These are phyloP conservation scores for Anarsia innoxiella DNA, from an alignment of 2,888 invertebrate genomes.

Conservation along the genomic window DNA sequence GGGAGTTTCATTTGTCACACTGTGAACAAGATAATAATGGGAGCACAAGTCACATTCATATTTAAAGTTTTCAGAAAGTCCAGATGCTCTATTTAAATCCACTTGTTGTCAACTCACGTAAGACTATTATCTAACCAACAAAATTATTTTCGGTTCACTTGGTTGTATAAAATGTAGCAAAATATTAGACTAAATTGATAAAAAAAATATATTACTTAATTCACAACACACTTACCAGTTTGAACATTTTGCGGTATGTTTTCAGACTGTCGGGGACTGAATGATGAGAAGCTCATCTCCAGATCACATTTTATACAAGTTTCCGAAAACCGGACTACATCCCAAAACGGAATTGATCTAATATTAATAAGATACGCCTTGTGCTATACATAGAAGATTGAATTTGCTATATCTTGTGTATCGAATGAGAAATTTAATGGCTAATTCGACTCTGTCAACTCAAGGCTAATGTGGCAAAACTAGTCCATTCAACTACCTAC, in stretches of 20 bases:
- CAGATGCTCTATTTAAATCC: no score
- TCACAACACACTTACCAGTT: conserved; percentile 24
- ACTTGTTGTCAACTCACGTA: no score
- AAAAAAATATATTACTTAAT: no score
- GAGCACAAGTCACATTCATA: conserved; percentile 1
- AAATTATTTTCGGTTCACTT: no score
- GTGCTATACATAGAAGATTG: conserved; percentile 13
- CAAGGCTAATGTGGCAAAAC: conserved; percentile 23
- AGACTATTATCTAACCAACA: no score
- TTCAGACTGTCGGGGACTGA: conserved; percentile 22
- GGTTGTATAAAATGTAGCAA: no score
- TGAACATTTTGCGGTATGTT: conserved; percentile 24
- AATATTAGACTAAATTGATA: no score
- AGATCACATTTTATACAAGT: conserved; percentile 22
- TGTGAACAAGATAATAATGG: background rate
- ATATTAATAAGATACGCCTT: conserved; percentile 14
- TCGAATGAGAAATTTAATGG: conserved; percentile 13
- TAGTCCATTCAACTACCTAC: conserved; percentile 14
- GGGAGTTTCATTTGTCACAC: conserved; percentile 3
- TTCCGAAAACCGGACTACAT: conserved; percentile 22
- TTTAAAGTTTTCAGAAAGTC: background rate
- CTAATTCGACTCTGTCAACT: conserved; percentile 18
- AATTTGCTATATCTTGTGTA: conserved; percentile 13
- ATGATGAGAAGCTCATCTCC: conserved; percentile 21
- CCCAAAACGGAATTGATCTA: conserved; percentile 16